phyloP scores from a whole-genome alignment of 2,113 vertebrate genomes.

The human region DNA sequence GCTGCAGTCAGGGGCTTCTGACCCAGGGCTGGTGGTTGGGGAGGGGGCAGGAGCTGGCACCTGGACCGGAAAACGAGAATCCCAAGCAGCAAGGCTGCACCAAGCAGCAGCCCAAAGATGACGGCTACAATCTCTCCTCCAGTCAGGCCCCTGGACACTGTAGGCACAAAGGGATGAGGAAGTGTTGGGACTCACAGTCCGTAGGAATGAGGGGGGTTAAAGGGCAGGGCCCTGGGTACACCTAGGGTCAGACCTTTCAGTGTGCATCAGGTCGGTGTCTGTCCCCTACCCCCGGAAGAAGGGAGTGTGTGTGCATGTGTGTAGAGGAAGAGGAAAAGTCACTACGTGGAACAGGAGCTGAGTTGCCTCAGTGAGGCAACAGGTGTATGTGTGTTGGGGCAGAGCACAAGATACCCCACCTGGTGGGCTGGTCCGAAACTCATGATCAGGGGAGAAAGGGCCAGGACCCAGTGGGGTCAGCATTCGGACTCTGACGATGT shows the following conservation, averaged over 20 bases:
- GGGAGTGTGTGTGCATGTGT: neutral
- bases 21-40: neutral
- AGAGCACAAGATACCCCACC: conserved; percentile 65
- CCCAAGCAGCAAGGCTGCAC: conserved; percentile 77
- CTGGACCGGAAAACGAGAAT: conserved; percentile 77
- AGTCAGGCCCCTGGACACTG: conserved; percentile 79
- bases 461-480: conserved; percentile 83
- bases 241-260: neutral
- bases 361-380: neutral
- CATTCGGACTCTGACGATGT: conserved; percentile 84
- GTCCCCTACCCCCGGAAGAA: too few species aligned
- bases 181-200: neutral
- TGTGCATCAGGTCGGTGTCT: neutral
- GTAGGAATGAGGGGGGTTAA: neutral
- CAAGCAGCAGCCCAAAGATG: conserved; percentile 82
- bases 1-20: neutral
- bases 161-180: conserved; percentile 45
- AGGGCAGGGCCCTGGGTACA: neutral
- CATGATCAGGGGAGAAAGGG: conserved; percentile 84
- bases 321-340: neutral
- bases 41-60: conserved; percentile 62
- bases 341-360: neutral
- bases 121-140: conserved; percentile 84
- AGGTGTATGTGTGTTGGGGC: neutral
- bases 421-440: conserved; percentile 85